Conservation (phyloP, 1,140 invertebrate genomes). For the Sweltsa coloradensis region DNA sequence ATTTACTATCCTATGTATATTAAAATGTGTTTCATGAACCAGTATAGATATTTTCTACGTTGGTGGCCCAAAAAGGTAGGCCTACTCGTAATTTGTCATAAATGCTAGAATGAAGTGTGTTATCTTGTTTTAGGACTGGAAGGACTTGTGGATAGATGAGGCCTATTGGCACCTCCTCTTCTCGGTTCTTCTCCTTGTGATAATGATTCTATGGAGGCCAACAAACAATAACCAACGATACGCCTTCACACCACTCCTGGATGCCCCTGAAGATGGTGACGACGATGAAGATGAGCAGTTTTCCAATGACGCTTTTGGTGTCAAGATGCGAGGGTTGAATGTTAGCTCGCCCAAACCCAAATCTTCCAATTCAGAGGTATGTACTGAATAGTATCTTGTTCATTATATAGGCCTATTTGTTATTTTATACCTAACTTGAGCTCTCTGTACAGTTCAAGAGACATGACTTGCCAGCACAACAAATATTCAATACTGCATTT, state of each 20-base stretch:
- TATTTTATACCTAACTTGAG: too few species aligned
- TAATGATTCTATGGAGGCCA: constrained; percentile 90
- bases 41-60: too few species aligned
- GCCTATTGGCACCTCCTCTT: constrained; percentile 92
- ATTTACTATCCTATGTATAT: too few species aligned
- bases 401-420: too few species aligned
- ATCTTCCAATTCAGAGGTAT: constrained; percentile 19
- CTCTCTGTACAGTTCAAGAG: too few species aligned
- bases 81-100: too few species aligned
- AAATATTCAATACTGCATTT: too few species aligned
- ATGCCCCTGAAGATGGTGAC: constrained; percentile 71
- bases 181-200: constrained; percentile 72
- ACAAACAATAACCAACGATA: constrained; percentile 92
- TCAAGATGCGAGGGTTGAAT: constrained; percentile 49
- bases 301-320: constrained; percentile 71
- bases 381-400: constrained; percentile 3
- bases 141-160: constrained; percentile 82
- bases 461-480: too few species aligned
- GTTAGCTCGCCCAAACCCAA: constrained; percentile 21
- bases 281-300: constrained; percentile 70
- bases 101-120: constrained; percentile 4
- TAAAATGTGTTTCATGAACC: too few species aligned
- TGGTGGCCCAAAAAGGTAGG: too few species aligned
- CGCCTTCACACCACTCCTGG: constrained; percentile 82
- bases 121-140: constrained; percentile 60